phyloP scores from a whole-genome alignment of 2,797 vertebrate genomes.

The Tapera naevia region DNA sequence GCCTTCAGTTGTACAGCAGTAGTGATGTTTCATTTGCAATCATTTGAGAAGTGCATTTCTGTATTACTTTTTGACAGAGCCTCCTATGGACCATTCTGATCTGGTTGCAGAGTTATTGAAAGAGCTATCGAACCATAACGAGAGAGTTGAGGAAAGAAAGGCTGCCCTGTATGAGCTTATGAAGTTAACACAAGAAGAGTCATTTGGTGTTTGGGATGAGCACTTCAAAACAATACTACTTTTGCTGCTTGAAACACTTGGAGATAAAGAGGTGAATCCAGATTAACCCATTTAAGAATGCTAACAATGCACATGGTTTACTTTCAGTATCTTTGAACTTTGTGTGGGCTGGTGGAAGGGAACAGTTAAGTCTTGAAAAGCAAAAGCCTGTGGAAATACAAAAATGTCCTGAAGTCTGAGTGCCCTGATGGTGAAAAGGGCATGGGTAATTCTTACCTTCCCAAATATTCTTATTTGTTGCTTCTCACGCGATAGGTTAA shows the following conservation, averaged over 20 bases:
- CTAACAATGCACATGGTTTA: background rate
- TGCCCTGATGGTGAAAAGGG: background rate
- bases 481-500: background rate
- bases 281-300: background rate
- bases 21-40: background rate
- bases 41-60: background rate
- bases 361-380: background rate
- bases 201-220: conserved; percentile 96
- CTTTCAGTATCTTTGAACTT: background rate
- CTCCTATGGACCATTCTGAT: conserved; percentile 91
- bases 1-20: background rate
- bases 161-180: conserved; percentile 90
- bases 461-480: background rate
- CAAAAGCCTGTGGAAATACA: background rate
- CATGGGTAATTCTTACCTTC: background rate
- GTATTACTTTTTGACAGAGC: conserved; percentile 76
- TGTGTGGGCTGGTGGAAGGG: background rate
- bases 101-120: conserved; percentile 93
- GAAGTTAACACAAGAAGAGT: conserved; percentile 91
- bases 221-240: conserved; percentile 98
- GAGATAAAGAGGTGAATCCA: conserved; percentile 89
- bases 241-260: conserved; percentile 93
- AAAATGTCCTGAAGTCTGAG: background rate
- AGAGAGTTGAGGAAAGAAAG: conserved; percentile 94
- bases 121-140: conserved; percentile 95